Percentiles rank a stretch among this genome's conserved stretches.
phyloP scores from a whole-genome alignment of 1,140 invertebrate species.

The Ectropis grisescens region DNA sequence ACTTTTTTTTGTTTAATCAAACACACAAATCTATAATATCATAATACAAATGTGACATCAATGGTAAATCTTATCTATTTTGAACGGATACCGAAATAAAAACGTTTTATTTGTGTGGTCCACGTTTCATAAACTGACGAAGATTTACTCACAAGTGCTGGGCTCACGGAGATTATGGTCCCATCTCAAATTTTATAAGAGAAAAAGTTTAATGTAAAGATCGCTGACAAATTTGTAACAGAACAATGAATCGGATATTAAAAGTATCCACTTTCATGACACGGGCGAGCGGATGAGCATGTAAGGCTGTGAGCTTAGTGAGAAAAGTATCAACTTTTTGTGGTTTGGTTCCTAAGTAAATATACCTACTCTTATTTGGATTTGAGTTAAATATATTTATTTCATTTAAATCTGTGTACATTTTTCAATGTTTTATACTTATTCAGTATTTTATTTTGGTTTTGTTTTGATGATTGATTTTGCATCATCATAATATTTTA shows the following conservation, averaged over 20 bases:
- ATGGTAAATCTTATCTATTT: too few relatives aligned
- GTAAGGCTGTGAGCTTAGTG: constrained; percentile 30
- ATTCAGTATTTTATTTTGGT: too few relatives aligned
- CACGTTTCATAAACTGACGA: constrained; percentile 29
- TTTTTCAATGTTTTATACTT: too few relatives aligned
- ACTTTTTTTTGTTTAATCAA: too few relatives aligned
- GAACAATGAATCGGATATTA: constrained; percentile 69
- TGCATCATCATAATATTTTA: too few relatives aligned
- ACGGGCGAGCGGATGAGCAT: constrained; percentile 54
- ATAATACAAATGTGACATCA: too few relatives aligned
- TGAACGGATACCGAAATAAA: too few relatives aligned
- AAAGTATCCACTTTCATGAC: constrained; percentile 65
- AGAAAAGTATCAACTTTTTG: constrained; percentile 1
- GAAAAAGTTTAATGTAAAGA: constrained; percentile 68
- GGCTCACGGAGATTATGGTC: constrained; percentile 51
- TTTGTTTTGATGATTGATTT: too few relatives aligned
- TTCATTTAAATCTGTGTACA: background rate
- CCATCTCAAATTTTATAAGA: constrained; percentile 59
- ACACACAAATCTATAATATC: too few relatives aligned
- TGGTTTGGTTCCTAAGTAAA: background rate
- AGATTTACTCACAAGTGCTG: constrained; percentile 49
- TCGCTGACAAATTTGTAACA: constrained; percentile 70
- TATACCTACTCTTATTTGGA: background rate
- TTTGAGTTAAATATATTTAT: background rate
- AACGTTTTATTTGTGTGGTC: constrained; percentile 55